These are phyloP conservation scores for Telmatochromis sp. DNA, from an alignment of 2,113 vertebrate species.

Conservation along the genomic window DNA sequence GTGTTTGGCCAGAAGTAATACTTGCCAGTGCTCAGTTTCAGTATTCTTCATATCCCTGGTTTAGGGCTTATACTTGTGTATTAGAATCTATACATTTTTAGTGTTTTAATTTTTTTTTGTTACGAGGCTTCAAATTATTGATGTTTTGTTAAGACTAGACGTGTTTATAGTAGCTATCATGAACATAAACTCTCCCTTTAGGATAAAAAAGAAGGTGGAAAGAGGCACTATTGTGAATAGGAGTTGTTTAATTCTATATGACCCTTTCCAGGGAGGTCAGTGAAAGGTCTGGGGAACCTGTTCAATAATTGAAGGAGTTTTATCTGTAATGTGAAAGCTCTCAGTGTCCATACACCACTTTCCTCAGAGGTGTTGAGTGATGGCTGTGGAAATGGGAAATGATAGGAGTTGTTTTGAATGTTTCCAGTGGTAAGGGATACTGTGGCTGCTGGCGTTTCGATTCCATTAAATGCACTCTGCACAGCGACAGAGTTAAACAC, in stretches of 20 bases:
- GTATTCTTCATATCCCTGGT: background rate
- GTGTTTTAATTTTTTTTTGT: background rate
- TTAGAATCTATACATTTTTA: background rate
- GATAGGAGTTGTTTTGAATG: slow-evolving; percentile 22
- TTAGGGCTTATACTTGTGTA: background rate
- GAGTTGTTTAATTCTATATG: background rate
- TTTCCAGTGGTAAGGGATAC: background rate
- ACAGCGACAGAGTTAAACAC: background rate
- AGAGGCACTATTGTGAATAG: background rate
- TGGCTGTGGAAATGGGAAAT: slow-evolving; percentile 23
- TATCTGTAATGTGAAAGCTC: slow-evolving; percentile 30
- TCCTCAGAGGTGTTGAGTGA: slow-evolving; percentile 49
- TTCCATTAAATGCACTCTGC: background rate
- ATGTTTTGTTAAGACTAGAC: background rate
- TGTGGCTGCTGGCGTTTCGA: background rate
- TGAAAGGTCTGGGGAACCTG: slow-evolving; percentile 31
- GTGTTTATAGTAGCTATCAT: background rate
- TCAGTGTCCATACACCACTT: slow-evolving; percentile 34
- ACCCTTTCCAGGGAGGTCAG: slow-evolving; percentile 30
- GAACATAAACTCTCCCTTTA: background rate
- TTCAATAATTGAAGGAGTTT: slow-evolving; percentile 56
- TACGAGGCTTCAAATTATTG: background rate
- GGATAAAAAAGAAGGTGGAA: background rate
- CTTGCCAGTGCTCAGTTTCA: background rate
- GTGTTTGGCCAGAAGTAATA: background rate